Evolutionary conservation across 2,888 invertebrate genomes (phyloP), one percentile per base, ranked within the genome.

Genomic region (Drosophila parthenogenetica): DNA sequence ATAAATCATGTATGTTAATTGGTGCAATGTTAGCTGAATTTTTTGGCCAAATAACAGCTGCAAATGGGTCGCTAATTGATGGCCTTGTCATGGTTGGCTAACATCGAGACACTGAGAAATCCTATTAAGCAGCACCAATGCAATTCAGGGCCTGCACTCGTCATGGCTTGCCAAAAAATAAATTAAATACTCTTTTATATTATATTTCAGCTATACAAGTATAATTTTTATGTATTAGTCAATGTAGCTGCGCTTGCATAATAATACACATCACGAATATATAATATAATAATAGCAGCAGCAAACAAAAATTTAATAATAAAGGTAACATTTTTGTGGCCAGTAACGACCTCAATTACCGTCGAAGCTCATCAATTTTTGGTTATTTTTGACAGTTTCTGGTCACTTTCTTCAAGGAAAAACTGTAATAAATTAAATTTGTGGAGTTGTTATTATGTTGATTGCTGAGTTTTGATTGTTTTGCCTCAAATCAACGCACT

Each of bases 331-430:
- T 54, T 39, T 46, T 55, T 53, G 49, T 39, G 50, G 40, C 63
- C 59, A 40, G 57, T 62, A 71, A 79, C 53, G 79, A 82, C 74
- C 86, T 87, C 86, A 86, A 81, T 82, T 71, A 82, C 37, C 40
- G 57, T 11, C 16, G 19, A 17, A 57, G 42, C 51, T 74, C 40
- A 60, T 63, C 29, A 40, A 29, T 29, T 22, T 48, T 69, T 1
- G 32, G 11, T 32, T 32, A 32, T 51, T 37, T 37, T 29, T 22
- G 25, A n/a, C 13, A 14, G 10, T 16, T 57, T 62, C 67, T 50
- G 42, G 43, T 61, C 48, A 77, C 82, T 83, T 83, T 83, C 88
- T 77, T 85, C 76, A 87, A 87, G 69, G 69, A 74, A 87, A 87
- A 66, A 51, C 51, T 39, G 58, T 53, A 13, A 68, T 46, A 63